Base-by-base conservation (phyloP, 2,113 vertebrate genomes). In the Alces alces region DNA sequence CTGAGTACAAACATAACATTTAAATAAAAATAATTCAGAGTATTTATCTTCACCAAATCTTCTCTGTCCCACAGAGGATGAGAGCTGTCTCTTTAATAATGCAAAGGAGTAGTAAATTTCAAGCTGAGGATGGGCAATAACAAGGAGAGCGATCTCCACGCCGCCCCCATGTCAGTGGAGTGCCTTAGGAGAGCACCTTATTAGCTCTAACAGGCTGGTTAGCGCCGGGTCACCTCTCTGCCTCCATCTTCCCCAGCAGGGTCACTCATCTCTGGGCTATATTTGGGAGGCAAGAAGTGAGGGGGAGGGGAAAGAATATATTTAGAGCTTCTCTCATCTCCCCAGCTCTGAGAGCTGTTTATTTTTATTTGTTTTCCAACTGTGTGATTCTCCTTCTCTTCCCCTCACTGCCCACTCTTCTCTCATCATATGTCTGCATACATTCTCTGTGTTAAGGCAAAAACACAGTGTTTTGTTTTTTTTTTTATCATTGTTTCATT, bases 161-260 rank as follows among this genome's bases (percentile, higher is more conserved):
- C 97, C 97, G 98, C 98, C 98, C 98, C 98, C 98, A 99, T 99
- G 99, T 99, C 98, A 98, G 98, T 97, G 98, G 98, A 98, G 98
- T 99, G 98, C 98, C 99, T 99, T 98, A 99, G 98, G 98, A 99
- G 98, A 98, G 98, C 99, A 99, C 99, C 99, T 99, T 98, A 99
- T 99, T 98, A 98, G 99, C 99, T 98, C 98, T 98, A 98, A 98
- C 98, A 99, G 99, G 99, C 99, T 99, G 99, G 99, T 99, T 99
- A 99, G 99, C 97, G 97, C 98, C 95, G 96, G 99, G 99, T 99
- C 99, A 99, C 98, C 98, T 99, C 99, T 98, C 98, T 96, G 95
- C 98, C 98, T 99, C 97, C 84, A 83, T 97, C 98, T 98, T 98
- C 98, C 98, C 93, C 97, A 90, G 99, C 98, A 98, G 98, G 99